phyloP scores from a whole-genome alignment of 2,888 invertebrate species.

The Apamea monoglypha region DNA sequence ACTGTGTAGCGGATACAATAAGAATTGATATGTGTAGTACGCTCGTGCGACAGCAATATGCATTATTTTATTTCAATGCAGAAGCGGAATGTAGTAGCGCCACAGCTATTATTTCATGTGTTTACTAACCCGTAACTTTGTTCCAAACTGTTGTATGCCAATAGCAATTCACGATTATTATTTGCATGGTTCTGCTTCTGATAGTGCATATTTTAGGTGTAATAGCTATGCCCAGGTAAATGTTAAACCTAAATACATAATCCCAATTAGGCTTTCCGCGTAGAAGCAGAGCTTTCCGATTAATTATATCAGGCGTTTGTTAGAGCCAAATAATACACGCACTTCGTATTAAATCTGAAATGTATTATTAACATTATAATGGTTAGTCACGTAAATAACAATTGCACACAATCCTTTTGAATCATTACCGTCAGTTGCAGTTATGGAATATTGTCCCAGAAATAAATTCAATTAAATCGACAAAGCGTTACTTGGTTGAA shows the following conservation, averaged over 20 bases:
- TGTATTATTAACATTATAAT: background rate
- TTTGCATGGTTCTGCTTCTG: conserved; percentile 31
- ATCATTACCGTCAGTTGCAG: conserved; percentile 41
- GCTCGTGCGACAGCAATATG: conserved; percentile 68
- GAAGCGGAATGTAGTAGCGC: conserved; percentile 29
- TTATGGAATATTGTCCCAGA: conserved; percentile 23
- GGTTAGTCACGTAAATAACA: conserved; percentile 5
- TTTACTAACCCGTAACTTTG: conserved; percentile 40
- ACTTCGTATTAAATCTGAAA: conserved; percentile 1
- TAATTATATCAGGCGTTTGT: background rate
- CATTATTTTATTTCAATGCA: conserved; percentile 68
- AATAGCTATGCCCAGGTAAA: background rate
- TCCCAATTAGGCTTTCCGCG: too few species aligned
- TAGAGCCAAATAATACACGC: background rate
- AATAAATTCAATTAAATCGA: conserved; percentile 45
- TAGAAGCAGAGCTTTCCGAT: background rate
- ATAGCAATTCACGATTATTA: conserved; percentile 34
- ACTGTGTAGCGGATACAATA: conserved; percentile 69
- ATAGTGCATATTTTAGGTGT: background rate
- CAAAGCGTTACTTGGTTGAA: conserved; percentile 13
- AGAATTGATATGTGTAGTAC: conserved; percentile 71
- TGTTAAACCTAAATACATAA: background rate
- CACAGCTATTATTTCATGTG: conserved; percentile 33
- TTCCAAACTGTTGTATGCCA: conserved; percentile 12
- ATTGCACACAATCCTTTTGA: conserved; percentile 33